Evolutionary conservation across 2,888 invertebrate genomes (phyloP).

Genomic region (Chorisops tibialis): DNA sequence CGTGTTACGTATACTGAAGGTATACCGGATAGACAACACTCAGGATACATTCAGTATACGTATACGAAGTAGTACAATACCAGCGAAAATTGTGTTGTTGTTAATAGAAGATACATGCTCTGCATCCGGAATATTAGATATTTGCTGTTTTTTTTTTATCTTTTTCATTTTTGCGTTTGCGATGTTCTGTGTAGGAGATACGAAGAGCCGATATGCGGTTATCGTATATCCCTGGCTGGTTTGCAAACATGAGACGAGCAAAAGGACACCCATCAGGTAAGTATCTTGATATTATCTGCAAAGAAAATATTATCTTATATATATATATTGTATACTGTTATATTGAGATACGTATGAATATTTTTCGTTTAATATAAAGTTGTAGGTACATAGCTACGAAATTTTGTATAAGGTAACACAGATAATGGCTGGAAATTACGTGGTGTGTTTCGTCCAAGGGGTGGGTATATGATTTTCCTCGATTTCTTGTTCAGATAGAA

Average conservation of each 20-base stretch:
- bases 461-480: not conserved
- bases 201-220: not conserved
- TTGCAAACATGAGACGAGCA: not conserved
- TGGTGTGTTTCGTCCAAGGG: too few relatives aligned
- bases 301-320: conserved; percentile 29
- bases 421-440: too few relatives aligned
- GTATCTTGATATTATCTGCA: conserved; percentile 32
- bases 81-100: conserved; percentile 20
- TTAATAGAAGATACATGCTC: conserved; percentile 39
- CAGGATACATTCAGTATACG: conserved; percentile 99
- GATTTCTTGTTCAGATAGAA: conserved; percentile 12
- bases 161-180: too few relatives aligned
- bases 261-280: conserved; percentile 21
- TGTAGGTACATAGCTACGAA: too few relatives aligned
- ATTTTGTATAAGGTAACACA: too few relatives aligned
- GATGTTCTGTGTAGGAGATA: too few relatives aligned
- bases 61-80: conserved; percentile 81
- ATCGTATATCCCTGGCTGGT: not conserved
- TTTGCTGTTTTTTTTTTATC: too few relatives aligned
- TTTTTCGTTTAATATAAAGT: too few relatives aligned
- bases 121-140: conserved; percentile 37
- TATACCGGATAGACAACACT: conserved; percentile 98
- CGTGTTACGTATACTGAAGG: conserved; percentile 99
- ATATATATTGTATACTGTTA: conserved; percentile 20
- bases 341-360: too few relatives aligned